Base-by-base conservation (phyloP, 35 echinoderm and acorn worm species). In the Anneissia japonica region DNA sequence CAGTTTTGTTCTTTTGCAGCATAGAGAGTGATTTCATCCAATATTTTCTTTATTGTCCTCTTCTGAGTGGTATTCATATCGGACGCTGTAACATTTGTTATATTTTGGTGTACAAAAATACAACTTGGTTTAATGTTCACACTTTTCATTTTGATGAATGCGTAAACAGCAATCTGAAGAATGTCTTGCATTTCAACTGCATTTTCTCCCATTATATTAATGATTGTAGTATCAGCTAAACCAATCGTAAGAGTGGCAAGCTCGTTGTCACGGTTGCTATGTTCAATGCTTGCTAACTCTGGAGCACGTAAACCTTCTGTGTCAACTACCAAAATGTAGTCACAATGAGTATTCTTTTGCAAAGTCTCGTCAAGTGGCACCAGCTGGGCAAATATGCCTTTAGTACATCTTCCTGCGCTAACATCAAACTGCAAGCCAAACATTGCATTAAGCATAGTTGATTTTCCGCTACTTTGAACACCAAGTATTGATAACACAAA, bases 381-480 rank as follows among this genome's bases (percentile, higher is more conserved):
- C 30, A 86, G 23, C 29, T 86, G 84, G 4, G 76, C 30, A 37
- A 86, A 86, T 7, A 37, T 75, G 3, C 84, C 84, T 43, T 75
- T 74, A 31, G 84, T 86, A 37, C 86, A 87, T 46, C 86, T 41
- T 13, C 86, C 86, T 0, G 86, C 86, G 46, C 86, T 73, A 36
- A 87, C 86, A 34, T 75, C 34, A 46, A 87, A 87, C 19, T 75
- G 39, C 77, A 88, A 88, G 81, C 86, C 84, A 77, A 86, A 86
- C 84, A 86, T 32, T 32, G 73, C 76, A 37, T 86, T 77, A 5
- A 77, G 32, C 26, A 86, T 33, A 0, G 84, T 86, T 23, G 84
- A 86, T 46, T 86, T 86, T n/a, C 84, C 84, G 40, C 84, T 86
- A 86, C 84, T 86, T 86, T 86, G 84, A 17, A 86, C 46, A 0